Percentiles rank a stretch among this genome's conserved stretches.
Conservation (phyloP, 37 sponge, comb jelly and placozoan species). For the Oopsacas minuta region DNA sequence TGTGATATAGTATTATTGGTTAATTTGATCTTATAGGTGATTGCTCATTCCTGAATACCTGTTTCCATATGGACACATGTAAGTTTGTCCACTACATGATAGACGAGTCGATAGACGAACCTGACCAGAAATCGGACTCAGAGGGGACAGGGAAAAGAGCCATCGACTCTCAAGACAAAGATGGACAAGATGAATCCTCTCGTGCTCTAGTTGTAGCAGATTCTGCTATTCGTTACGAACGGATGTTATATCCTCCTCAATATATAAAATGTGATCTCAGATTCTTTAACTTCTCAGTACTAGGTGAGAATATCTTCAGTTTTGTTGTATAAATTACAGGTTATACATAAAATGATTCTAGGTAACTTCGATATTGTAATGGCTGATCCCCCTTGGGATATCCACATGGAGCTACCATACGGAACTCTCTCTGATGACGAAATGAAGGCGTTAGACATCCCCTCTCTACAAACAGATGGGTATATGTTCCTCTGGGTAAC, state of each 20-base stretch:
- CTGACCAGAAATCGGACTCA: conserved; percentile 3
- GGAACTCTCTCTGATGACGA: conserved; percentile 94
- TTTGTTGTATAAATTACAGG: too few relatives aligned
- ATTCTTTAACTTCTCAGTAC: conserved; percentile 39
- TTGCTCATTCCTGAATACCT: conserved; percentile 96
- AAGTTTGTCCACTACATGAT: conserved; percentile 93
- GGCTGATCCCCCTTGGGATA: conserved; percentile 99
- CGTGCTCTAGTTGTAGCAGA: background rate
- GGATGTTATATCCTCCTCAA: conserved; percentile 57
- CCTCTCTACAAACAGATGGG: conserved; percentile 78
- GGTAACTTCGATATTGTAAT: conserved; percentile 89
- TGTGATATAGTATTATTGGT: too few relatives aligned
- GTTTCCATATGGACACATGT: conserved; percentile 92
- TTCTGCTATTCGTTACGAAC: conserved; percentile 4
- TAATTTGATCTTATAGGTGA: conserved; percentile 35
- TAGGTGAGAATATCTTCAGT: conserved; percentile 39
- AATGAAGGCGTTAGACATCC: conserved; percentile 76
- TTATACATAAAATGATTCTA: too few relatives aligned
- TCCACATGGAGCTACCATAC: conserved; percentile 98
- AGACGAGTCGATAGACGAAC: conserved; percentile 38
- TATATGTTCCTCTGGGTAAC: conserved; percentile 97
- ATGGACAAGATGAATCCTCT: background rate
- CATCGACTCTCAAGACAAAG: background rate
- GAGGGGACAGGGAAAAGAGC: background rate
- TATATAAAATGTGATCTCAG: conserved; percentile 84